Conservation (phyloP, 2,888 invertebrate genomes). For the Idaea aversata region DNA sequence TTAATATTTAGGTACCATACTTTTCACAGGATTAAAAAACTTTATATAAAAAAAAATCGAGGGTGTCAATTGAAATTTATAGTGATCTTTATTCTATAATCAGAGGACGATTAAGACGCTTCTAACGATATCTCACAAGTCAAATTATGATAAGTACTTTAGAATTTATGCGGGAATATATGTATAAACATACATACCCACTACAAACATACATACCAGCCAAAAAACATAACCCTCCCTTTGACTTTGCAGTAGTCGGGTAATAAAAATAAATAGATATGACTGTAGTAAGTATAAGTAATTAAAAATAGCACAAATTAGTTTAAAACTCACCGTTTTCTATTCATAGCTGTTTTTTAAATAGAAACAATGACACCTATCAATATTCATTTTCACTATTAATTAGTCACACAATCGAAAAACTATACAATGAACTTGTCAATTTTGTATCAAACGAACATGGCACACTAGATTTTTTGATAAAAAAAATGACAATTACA, state of each 20-base stretch:
- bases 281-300: background rate
- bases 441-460: slow-evolving; percentile 51
- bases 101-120: too few relatives aligned
- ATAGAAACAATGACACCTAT: slow-evolving; percentile 35
- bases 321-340: slow-evolving; percentile 62
- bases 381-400: slow-evolving; percentile 43
- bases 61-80: too few relatives aligned
- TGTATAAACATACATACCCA: too few relatives aligned
- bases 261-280: too few relatives aligned
- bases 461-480: slow-evolving; percentile 56
- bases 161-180: too few relatives aligned
- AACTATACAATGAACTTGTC: slow-evolving; percentile 50
- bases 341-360: slow-evolving; percentile 57
- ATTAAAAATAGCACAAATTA: slow-evolving; percentile 19
- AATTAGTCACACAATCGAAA: slow-evolving; percentile 32
- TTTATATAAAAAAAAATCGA: background rate
- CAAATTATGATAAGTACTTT: too few relatives aligned
- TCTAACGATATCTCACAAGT: too few relatives aligned
- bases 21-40: background rate
- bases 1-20: background rate
- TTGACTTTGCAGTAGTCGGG: too few relatives aligned
- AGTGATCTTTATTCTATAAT: too few relatives aligned
- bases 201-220: too few relatives aligned
- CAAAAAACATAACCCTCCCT: too few relatives aligned
- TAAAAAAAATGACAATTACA: slow-evolving; percentile 17